phyloP scores from a whole-genome alignment of 64 coral and sea anemone species.

The Dendronephthya gigantea region DNA sequence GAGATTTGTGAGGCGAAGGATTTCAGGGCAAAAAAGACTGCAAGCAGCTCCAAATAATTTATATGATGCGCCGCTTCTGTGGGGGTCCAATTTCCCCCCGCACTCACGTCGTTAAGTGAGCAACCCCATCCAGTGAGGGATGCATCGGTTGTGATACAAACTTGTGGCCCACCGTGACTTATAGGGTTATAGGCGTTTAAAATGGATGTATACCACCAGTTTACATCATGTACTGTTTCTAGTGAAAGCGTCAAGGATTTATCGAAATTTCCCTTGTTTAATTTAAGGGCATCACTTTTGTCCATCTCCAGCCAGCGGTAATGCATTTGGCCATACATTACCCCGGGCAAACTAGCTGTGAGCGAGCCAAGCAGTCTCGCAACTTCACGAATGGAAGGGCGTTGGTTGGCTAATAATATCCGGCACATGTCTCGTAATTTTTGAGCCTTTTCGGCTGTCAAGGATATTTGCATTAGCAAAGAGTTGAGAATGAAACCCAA shows the following conservation, averaged over 20 bases:
- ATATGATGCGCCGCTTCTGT: background rate
- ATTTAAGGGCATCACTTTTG: too few species aligned
- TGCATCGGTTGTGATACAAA: too few species aligned
- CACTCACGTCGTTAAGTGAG: background rate
- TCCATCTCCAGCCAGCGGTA: too few species aligned
- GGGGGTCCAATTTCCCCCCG: slow-evolving; percentile 1
- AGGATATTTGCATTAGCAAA: background rate
- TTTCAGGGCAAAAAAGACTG: background rate
- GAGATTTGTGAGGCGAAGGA: background rate
- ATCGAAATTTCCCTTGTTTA: too few species aligned
- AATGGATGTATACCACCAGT: background rate
- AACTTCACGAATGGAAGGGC: background rate
- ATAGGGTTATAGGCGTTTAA: background rate
- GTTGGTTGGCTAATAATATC: background rate
- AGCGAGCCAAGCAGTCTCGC: background rate
- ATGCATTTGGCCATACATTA: too few species aligned
- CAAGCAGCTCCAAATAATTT: background rate
- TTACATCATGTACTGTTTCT: background rate
- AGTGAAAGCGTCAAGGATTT: background rate
- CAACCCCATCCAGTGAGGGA: too few species aligned
- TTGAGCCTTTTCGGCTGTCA: slow-evolving; percentile 1
- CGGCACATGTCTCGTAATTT: background rate
- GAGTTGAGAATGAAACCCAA: background rate
- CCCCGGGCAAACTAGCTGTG: background rate
- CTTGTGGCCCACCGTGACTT: too few species aligned